Base-by-base conservation (phyloP, 2,113 vertebrate species). In the Otolemur garnettii region DNA sequence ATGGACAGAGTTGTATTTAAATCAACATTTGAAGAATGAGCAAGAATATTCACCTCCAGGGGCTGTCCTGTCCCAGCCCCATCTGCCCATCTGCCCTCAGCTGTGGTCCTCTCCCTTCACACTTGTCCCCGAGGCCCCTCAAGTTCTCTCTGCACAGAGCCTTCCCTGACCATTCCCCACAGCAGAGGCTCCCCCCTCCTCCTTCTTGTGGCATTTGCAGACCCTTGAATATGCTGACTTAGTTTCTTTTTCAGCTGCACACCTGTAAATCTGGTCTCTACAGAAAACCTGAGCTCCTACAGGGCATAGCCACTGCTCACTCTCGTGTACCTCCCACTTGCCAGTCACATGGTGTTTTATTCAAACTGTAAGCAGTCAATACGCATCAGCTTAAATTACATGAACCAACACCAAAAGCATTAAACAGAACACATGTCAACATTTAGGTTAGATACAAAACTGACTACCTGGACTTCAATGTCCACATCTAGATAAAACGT, bases 21-120 rank as follows among this genome's bases (percentile, higher is more conserved):
- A 89, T 35, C 78, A 96, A 91, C 42, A 62, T 35, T n/a, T 81
- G 45, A 91, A 82, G 68, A 62, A 84, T 33, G 42, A 92, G 26
- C 60, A 87, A 90, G 42, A 91, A 55, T 62, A 38, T 74, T 83
- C 62, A 59, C 62, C 38, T 13, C 0, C 4, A 93, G 38, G 79
- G 8, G 24, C 59, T 66, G n/a, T 33, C 30, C 71, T 72, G 19
- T 78, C 26, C 60, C 57, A 60, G 24, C 42, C 18, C 38, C 12
- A 22, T 33, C 60, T 83, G 30, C 18, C 38, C 12, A 22, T 33
- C 60, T 83, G 30, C 57, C 38, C 38, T 60, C 3, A 0, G 33
- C 38, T 4, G 17, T 1, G 13, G 75, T 22, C 84, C 19, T 81
- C 82, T 26, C 30, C 45, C 55, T 33, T 55, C 57, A 57, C 28